Base-by-base conservation (phyloP, 92 coral and sea anemone species). In the Epizoanthus ramosus region DNA sequence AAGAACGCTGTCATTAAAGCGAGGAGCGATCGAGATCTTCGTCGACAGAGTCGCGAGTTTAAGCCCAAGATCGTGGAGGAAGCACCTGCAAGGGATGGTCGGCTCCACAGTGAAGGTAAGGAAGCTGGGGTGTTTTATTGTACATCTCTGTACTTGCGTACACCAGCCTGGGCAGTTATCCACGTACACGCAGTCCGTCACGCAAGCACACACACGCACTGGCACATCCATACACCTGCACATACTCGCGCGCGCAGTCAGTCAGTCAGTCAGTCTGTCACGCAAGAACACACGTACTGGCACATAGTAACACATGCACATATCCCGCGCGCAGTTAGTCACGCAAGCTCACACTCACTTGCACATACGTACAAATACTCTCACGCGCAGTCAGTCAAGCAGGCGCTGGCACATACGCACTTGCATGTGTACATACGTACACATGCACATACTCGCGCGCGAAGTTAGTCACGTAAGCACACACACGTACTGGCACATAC, bases 1-100 rank as follows among this genome's bases (percentile, higher is more conserved):
- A 93, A 93, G 60, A 79, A 68, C 58, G 92, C 90, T 50, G 98
- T 93, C 3, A 85, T 93, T 68, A 89, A 85, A 59, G 87, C 91
- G 68, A 90, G 98, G 23, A 79, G 85, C 25, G 91, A 90, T 39
- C 88, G 94, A 7, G 83, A 74, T 43, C 92, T 70, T 61, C 79
- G 90, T 53, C 85, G 82, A 13, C 50, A 57, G 54, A 81, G 90
- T 77, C 71, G 59, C 21, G 82, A 77, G 16, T 23, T 61, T 21
- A 41, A 57, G 8, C 82, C 82, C 28, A 56, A 43, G n/a, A 88
- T 86, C 25, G 57, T 39, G 57, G 90, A 83, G 33, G 86, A 90
- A 33, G 85, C 76, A 3, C 76, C 85, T 13, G 67, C 75, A 67
- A 12, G 64, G 19, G 64, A 80, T 31, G 65, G 19, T 52, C 53